Evolutionary conservation across 2,113 vertebrate species (phyloP).

Genomic region (Pomatorhinus ruficollis): DNA sequence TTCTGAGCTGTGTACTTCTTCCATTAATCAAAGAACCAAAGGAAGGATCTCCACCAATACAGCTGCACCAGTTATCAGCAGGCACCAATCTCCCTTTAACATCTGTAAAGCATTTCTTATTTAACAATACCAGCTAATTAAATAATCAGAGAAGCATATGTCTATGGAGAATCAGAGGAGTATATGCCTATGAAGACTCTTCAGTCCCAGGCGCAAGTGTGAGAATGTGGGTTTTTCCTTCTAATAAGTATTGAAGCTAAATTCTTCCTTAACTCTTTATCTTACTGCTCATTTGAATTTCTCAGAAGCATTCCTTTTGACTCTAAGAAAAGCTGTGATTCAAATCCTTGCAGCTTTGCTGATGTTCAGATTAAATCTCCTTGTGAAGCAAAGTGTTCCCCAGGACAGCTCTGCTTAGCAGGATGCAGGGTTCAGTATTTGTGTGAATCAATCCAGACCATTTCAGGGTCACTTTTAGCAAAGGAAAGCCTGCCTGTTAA

Average conservation of each 20-base stretch:
- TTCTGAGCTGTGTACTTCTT: background rate
- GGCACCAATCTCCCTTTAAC: background rate
- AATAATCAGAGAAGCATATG: slow-evolving; percentile 15
- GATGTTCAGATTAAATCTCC: slow-evolving; percentile 10
- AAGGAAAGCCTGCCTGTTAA: slow-evolving; percentile 67
- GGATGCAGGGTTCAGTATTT: background rate
- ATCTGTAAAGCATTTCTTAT: background rate
- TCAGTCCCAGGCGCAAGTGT: background rate
- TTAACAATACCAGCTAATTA: slow-evolving; percentile 38
- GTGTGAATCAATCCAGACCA: slow-evolving; percentile 40
- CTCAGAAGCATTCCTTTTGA: background rate
- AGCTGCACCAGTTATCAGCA: background rate
- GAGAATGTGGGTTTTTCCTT: background rate
- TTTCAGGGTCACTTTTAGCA: slow-evolving; percentile 65
- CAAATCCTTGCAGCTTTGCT: slow-evolving; percentile 3
- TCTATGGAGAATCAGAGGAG: background rate
- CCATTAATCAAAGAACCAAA: background rate
- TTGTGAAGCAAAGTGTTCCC: background rate
- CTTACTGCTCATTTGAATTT: slow-evolving; percentile 3
- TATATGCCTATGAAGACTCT: background rate
- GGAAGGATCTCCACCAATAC: background rate
- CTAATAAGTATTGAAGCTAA: background rate
- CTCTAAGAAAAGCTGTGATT: background rate
- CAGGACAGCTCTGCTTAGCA: background rate
- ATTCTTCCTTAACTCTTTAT: slow-evolving; percentile 42